A percentile compares a stretch with the other conserved stretches of the same genome.
These are phyloP conservation scores for Acrocera orbiculus DNA, from an alignment of 2,888 invertebrate species.

Conservation along the genomic window DNA sequence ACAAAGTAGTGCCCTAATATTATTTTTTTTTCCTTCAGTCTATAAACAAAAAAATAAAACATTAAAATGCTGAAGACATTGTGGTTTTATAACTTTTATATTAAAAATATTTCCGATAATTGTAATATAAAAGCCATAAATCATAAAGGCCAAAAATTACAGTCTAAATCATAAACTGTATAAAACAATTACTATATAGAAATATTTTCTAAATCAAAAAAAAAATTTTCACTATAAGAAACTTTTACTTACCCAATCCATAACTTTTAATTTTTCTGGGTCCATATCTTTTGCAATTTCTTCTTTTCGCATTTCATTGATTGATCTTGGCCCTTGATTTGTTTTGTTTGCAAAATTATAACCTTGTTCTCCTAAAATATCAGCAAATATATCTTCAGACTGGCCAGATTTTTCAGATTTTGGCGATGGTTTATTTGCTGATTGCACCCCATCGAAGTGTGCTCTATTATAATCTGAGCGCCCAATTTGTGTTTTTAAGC, in stretches of 20 bases:
- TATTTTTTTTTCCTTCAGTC: constrained; percentile 91
- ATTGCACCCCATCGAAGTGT: constrained; percentile 40
- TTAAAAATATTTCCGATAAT: constrained; percentile 3
- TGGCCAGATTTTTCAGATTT: constrained; percentile 17
- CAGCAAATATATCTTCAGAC: constrained; percentile 64
- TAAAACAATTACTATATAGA: too few species aligned
- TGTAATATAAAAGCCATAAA: neutral
- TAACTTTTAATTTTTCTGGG: constrained; percentile 69
- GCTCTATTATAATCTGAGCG: constrained; percentile 45
- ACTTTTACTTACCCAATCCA: constrained; percentile 55
- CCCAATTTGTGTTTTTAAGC: too few species aligned
- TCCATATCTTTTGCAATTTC: constrained; percentile 77
- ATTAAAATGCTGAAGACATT: neutral
- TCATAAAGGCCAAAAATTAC: too few species aligned
- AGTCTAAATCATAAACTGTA: too few species aligned
- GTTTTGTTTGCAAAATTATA: constrained; percentile 60
- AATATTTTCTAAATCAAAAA: too few species aligned
- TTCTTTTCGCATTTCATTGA: constrained; percentile 84
- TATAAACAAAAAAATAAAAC: constrained; percentile 24
- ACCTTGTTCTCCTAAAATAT: constrained; percentile 76
- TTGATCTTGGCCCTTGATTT: constrained; percentile 63
- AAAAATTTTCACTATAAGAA: too few species aligned
- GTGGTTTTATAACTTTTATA: neutral
- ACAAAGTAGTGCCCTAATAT: constrained; percentile 87
- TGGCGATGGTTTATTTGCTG: too few species aligned